Base-by-base conservation (phyloP, 2,888 invertebrate species). In the Aleiodes leptofemur region DNA sequence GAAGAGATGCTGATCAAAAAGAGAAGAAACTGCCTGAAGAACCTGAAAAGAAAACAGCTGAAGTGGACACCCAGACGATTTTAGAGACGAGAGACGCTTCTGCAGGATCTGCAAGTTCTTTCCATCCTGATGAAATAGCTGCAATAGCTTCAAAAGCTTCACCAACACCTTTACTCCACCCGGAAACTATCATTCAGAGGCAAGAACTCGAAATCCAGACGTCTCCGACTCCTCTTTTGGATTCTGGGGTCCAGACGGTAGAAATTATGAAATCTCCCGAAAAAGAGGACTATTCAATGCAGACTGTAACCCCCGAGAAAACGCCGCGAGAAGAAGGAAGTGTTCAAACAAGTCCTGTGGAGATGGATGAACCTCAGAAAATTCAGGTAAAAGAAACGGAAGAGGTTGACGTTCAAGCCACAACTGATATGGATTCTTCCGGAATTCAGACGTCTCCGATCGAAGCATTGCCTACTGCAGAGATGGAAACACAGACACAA, bases 141-240 rank as follows among this genome's bases (percentile, higher is more conserved):
- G 92, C 92, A 83, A 79, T 83, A 4, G 29, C 16, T 13, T 3
- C 29, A n/a, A 50, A n/a, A 50, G 23, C 8, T n/a, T 8, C 34
- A 34, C 5, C 13, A 23, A 11, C 7, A 23, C 29, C 3, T 34
- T 6, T 4, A 34, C 4, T 6, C 4, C 34, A 34, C 3, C 13
- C 11, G 11, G 48, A 66, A 29, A 2, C 23, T 13, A 3, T 29
- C 2, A 51, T 31, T 14, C 31, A 13, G 31, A 51, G 51, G 9
- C 90, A 87, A 73, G 92, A 92, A 83, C 79, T 83, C 5, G 89
- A 91, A 53, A 90, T 92, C 71, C 91, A 94, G 88, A 94, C 94
- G 13, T 92, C 92, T 34, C 93, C 94, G 3, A 91, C 93, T 78
- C 87, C 91, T 14, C 89, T 91, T 9, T 89, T 90, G 50, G 92